These are phyloP conservation scores for Eriocheir sinensis DNA, from an alignment of 1,140 invertebrate genomes.

Conservation along the genomic window DNA sequence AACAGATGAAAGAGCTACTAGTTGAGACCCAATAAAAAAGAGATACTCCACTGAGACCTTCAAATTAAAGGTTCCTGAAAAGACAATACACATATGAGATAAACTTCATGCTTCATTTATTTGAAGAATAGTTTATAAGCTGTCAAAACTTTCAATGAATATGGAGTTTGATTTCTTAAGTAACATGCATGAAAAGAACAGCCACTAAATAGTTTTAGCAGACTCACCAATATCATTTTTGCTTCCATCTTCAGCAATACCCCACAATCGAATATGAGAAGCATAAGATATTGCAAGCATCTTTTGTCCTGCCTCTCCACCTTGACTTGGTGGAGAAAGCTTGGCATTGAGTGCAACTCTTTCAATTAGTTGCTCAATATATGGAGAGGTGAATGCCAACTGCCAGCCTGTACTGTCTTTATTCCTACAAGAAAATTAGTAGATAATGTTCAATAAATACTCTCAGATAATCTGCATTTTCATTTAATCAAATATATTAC, in stretches of 20 bases:
- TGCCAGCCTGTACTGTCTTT: conserved; percentile 98
- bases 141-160: too few relatives aligned
- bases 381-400: conserved; percentile 95
- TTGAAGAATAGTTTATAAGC: too few relatives aligned
- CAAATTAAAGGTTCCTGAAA: conserved; percentile 91
- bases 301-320: conserved; percentile 85
- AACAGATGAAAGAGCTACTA: conserved; percentile 95
- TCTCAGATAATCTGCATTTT: too few relatives aligned
- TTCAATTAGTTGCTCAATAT: conserved; percentile 94
- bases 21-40: conserved; percentile 98
- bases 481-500: too few relatives aligned
- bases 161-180: too few relatives aligned
- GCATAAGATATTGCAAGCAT: conserved; percentile 95
- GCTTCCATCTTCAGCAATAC: conserved; percentile 90
- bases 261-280: conserved; percentile 93
- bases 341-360: conserved; percentile 97
- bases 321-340: conserved; percentile 85
- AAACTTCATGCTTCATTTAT: background rate
- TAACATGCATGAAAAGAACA: too few relatives aligned
- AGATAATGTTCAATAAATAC: background rate
- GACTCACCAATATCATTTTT: conserved; percentile 88
- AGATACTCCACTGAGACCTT: conserved; percentile 96
- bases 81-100: conserved; percentile 46
- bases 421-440: conserved; percentile 85
- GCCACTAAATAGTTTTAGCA: too few relatives aligned